A percentile compares a stretch with the other conserved stretches of the same genome.
Evolutionary conservation across 1,140 invertebrate genomes (phyloP).

Genomic region (Ceratina japonica): DNA sequence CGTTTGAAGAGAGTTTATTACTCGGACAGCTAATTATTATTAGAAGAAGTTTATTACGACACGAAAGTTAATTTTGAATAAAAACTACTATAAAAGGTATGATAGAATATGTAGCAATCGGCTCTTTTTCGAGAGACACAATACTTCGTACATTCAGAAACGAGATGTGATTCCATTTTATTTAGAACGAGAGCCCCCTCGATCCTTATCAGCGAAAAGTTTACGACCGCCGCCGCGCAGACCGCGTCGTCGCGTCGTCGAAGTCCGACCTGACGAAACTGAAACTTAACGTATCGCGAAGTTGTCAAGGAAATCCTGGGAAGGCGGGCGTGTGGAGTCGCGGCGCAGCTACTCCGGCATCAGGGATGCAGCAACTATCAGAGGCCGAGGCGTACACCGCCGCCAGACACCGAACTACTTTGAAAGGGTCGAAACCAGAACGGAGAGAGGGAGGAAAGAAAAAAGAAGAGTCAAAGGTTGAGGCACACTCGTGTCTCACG

Average conservation of each 20-base stretch:
- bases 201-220: conserved; percentile 25
- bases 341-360: not conserved
- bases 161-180: conserved; percentile 40
- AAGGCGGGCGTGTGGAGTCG: not conserved
- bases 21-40: no score
- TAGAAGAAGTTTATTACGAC: no score
- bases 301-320: conserved; percentile 37
- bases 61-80: no score
- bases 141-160: not conserved
- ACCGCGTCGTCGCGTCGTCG: not conserved
- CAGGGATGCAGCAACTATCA: no score
- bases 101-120: no score
- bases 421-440: conserved; percentile 15
- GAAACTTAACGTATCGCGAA: conserved; percentile 55
- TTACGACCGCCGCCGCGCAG: not conserved
- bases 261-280: not conserved
- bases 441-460: not conserved
- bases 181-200: not conserved
- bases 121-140: no score
- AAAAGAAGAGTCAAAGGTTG: conserved; percentile 71
- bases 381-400: not conserved
- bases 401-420: conserved; percentile 3
- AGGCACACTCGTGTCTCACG: conserved; percentile 71
- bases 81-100: no score
- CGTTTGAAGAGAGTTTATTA: no score